Conservation (phyloP, 2,113 vertebrate species). For the Mormyrus lacerda region DNA sequence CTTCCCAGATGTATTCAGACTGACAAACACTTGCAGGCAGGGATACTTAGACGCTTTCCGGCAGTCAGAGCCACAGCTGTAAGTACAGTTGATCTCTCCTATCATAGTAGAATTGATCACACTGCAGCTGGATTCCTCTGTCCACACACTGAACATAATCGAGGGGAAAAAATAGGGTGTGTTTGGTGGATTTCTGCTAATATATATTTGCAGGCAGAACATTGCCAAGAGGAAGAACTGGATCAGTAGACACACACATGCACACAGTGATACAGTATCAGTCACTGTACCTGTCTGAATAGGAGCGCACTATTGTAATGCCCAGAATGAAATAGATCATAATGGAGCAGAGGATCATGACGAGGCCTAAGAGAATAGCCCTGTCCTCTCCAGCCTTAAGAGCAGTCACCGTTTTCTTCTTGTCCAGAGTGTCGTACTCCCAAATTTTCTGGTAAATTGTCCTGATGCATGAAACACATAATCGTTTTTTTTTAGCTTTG, state of each 20-base stretch:
- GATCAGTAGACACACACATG: not conserved
- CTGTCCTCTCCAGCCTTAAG: constrained; percentile 87
- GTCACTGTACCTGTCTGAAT: constrained; percentile 75
- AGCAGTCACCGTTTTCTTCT: constrained; percentile 89
- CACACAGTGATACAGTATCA: not conserved
- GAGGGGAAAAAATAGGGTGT: not conserved
- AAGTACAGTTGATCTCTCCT: constrained; percentile 82
- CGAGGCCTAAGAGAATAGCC: constrained; percentile 81
- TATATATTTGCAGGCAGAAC: not conserved
- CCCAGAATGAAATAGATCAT: constrained; percentile 94
- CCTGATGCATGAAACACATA: constrained; percentile 53
- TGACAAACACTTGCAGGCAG: constrained; percentile 87
- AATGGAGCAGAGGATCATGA: constrained; percentile 83
- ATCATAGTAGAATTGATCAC: constrained; percentile 78
- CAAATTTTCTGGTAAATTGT: constrained; percentile 88
- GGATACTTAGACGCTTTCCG: constrained; percentile 81
- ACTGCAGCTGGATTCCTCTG: constrained; percentile 73
- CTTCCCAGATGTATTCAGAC: constrained; percentile 76
- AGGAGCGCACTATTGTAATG: constrained; percentile 80
- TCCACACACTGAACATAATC: constrained; percentile 71
- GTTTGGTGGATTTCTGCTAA: not conserved
- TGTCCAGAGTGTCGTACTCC: constrained; percentile 83
- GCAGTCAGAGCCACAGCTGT: constrained; percentile 84
- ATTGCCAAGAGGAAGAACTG: not conserved
- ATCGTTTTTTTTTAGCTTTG: not conserved